Percentiles rank a stretch among this genome's conserved stretches.
Conservation (phyloP, 2,888 invertebrate genomes). For the Tetranychus piercei region DNA sequence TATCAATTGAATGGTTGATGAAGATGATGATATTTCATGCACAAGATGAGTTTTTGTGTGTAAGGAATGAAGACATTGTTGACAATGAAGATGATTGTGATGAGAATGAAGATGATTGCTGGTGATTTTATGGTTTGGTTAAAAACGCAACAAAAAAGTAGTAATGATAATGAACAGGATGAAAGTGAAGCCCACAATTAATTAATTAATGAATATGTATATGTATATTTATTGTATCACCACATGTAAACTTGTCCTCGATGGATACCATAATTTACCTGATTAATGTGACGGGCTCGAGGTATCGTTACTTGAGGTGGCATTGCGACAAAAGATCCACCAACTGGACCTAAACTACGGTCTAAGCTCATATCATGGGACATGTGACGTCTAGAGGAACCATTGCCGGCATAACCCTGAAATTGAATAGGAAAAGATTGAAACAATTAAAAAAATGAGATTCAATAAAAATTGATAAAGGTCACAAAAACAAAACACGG, state of each 20-base stretch:
- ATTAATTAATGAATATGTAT: background rate
- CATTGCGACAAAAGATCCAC: conserved; percentile 17
- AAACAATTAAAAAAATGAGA: background rate
- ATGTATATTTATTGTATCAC: background rate
- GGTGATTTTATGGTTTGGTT: background rate
- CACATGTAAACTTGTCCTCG: conserved; percentile 24
- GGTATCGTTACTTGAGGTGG: conserved; percentile 24
- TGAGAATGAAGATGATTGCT: background rate
- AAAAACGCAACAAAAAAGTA: background rate
- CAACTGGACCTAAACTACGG: conserved; percentile 17
- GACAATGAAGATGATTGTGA: background rate
- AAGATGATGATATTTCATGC: background rate
- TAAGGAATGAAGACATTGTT: background rate
- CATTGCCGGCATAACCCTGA: conserved; percentile 7
- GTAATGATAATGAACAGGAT: too few relatives aligned
- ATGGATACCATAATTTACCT: conserved; percentile 27
- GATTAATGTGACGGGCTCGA: conserved; percentile 23
- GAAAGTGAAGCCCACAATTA: background rate
- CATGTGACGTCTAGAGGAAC: conserved; percentile 1
- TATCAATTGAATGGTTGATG: background rate
- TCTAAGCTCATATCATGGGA: conserved; percentile 15
- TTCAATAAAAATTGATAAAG: background rate
- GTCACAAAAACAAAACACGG: background rate
- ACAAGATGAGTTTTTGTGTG: background rate
- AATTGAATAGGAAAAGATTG: background rate